Evolutionary conservation across 2,888 invertebrate genomes (phyloP), one percentile per base, ranked within the genome.

Genomic region (Copidosoma aretas): DNA sequence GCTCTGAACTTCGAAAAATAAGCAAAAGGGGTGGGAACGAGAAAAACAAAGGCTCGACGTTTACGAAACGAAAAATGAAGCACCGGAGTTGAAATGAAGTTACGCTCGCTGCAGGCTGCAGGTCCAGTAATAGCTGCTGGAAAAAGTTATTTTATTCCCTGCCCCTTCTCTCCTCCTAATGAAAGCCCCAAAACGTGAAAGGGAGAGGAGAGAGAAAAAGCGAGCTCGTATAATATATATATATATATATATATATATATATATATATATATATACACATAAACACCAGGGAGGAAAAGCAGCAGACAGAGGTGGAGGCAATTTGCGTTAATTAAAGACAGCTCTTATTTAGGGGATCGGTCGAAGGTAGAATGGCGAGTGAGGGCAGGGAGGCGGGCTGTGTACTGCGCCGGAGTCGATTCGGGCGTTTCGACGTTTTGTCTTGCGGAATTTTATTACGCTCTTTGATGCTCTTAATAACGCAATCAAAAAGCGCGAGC

Each of bases 121-220:
- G 32, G 21, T 19, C 21, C 39, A 19, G 49, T 25, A 39, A 49
- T 46, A 39, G 57, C n/a, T n/a, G n/a, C n/a, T 43, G 32, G 19
- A 46, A 57, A 64, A 58, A 32, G 64, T 58, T 64, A 39, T 58
- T 59, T 58, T 52, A 59, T 52, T 59, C 64, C 21, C 43, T 57
- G 4, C 39, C 12, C 43, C 43, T n/a, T n/a, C n/a, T 14, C 14
- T 14, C 41, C 41, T 46, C 43, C 43, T 46, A 17, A 17, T 17
- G 43, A 17, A 46, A 46, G 43, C 43, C 17, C 43, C 2, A 5
- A 32, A 15, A 19, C 2, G n/a, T 17, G 12, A 10, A 19, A 24
- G 43, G 15, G 14, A 54, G 12, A 24, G 32, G 19, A 17, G 53
- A 52, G 32, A 12, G n/a, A 53, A 25, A 41, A 51, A 51, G 63